Evolutionary conservation across 2,888 invertebrate genomes (phyloP).

Genomic region (Operophtera brumata): DNA sequence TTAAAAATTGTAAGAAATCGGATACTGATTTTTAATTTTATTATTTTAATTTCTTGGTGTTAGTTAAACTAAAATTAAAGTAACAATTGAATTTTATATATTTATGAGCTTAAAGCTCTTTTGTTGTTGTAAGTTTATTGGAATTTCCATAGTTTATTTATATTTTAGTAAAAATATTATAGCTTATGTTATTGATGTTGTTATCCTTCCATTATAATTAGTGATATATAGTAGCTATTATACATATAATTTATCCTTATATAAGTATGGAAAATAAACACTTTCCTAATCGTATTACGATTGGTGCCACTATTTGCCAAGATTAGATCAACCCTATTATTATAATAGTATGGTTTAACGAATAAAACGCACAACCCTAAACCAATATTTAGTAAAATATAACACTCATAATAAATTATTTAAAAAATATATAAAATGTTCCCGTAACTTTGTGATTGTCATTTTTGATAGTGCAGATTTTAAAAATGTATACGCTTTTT

Average conservation of each 20-base stretch:
- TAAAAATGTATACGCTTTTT: conserved; percentile 47
- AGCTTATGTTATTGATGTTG: conserved; percentile 45
- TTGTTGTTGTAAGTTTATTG: conserved; percentile 34
- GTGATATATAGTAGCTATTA: conserved; percentile 10
- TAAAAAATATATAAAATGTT: conserved; percentile 31
- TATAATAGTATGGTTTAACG: conserved; percentile 28
- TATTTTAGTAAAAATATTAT: conserved; percentile 40
- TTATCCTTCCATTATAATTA: conserved; percentile 41
- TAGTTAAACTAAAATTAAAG: not conserved
- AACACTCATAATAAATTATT: conserved; percentile 6
- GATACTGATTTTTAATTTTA: not conserved
- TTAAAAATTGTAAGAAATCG: not conserved
- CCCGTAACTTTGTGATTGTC: conserved; percentile 39
- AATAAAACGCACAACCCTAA: conserved; percentile 64
- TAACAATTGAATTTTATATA: conserved; percentile 22
- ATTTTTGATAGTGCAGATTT: conserved; percentile 47
- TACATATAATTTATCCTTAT: conserved; percentile 8
- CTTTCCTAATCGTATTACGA: not conserved
- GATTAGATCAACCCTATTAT: not conserved
- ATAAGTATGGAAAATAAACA: not conserved
- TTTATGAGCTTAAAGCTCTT: conserved; percentile 48
- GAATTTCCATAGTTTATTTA: conserved; percentile 42
- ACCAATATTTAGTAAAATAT: conserved; percentile 44
- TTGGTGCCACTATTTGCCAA: conserved; percentile 15
- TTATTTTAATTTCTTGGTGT: not conserved